Percentiles rank a stretch among this genome's conserved stretches.
These are phyloP conservation scores for Mimumesa dahlbomi DNA, from an alignment of 2,888 invertebrate species.

Conservation along the genomic window DNA sequence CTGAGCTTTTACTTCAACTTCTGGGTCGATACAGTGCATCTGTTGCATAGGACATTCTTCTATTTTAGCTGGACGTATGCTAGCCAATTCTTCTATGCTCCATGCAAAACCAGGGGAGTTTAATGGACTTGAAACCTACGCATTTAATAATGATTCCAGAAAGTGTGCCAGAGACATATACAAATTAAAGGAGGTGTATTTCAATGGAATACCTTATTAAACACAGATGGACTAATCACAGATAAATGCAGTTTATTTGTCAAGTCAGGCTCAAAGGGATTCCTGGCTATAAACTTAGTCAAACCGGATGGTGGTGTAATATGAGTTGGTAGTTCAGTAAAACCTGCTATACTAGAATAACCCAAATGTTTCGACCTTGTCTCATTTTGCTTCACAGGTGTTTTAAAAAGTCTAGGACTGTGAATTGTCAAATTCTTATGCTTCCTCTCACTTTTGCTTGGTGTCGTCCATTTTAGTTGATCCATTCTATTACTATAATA, in stretches of 20 bases:
- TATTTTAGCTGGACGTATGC: slow-evolving; percentile 86
- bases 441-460: slow-evolving; percentile 60
- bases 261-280: slow-evolving; percentile 86
- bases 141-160: too few species aligned
- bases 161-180: too few species aligned
- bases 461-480: slow-evolving; percentile 59
- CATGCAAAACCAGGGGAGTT: slow-evolving; percentile 83
- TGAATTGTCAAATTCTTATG: slow-evolving; percentile 30
- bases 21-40: slow-evolving; percentile 84
- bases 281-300: slow-evolving; percentile 82
- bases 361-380: slow-evolving; percentile 39
- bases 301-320: slow-evolving; percentile 83
- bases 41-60: slow-evolving; percentile 85
- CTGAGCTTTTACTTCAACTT: slow-evolving; percentile 84
- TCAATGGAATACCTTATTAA: slow-evolving; percentile 68
- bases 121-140: slow-evolving; percentile 77
- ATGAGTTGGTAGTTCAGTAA: slow-evolving; percentile 78
- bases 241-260: slow-evolving; percentile 85
- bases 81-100: slow-evolving; percentile 87
- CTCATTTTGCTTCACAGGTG: slow-evolving; percentile 65
- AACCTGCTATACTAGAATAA: slow-evolving; percentile 47
- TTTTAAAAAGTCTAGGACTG: slow-evolving; percentile 59
- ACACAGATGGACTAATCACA: slow-evolving; percentile 84
- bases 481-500: slow-evolving; percentile 53
- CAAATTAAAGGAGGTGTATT: slow-evolving; percentile 39